Evolutionary conservation across 2,888 invertebrate species (phyloP), one percentile per base, ranked within the genome.

Genomic region (Pristionchus arcanus): DNA sequence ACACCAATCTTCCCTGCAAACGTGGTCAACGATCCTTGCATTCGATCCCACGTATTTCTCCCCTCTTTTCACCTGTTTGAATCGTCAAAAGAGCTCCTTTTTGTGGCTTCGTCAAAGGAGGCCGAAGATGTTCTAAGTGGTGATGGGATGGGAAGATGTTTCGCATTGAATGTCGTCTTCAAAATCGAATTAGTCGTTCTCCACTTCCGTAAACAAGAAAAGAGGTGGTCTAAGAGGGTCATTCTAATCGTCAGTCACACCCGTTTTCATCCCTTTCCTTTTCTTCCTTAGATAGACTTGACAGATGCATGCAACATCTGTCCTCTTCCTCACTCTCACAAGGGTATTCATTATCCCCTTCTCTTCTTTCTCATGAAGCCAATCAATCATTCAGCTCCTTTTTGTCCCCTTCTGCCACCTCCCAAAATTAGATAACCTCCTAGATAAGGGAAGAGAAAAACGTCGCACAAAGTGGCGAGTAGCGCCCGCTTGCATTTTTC

Each of bases 291-390:
- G 42, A 42, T 28, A 77, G 42, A 42, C 15, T 42, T 37, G 81
- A 53, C 81, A 81, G 81, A 81, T 81, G 81, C 81, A 49, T 53
- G 81, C 81, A 81, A 81, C 81, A 81, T 81, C 81, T 81, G 81
- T 25, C 81, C 81, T 13, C 25, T 31, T 34, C 71, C 34, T 74
- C 74, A 34, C 21, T 25, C 37, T 21, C 74, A 74, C 81, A 81
- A n/a, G n/a, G n/a, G 49, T n/a, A 81, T 81, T 81, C 81, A 81
- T 81, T 81, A 81, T 42, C 81, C 42, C 53, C 15, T n/a, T n/a
- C 77, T n/a, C 49, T 16, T n/a, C 34, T 19, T 28, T 81, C 81
- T 81, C 42, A 49, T 49, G 49, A 53, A 53, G 49, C 81, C 81
- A 81, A 81, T 81, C 81, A 81, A 81, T 81, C 81, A 81, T 49